Conservation (phyloP, 2,113 vertebrate genomes). For the Picathartes gymnocephalus region DNA sequence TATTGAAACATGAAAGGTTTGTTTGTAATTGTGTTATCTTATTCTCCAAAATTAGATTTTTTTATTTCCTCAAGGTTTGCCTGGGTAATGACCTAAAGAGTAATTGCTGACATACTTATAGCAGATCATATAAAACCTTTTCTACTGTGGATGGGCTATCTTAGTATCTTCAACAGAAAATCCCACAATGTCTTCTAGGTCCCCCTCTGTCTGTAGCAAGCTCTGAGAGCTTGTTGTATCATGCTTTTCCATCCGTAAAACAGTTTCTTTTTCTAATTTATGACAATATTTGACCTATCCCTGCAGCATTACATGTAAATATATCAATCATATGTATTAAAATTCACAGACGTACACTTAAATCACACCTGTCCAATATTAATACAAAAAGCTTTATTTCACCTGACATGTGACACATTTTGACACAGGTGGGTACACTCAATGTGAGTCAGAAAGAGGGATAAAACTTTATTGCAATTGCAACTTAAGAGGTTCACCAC, state of each 20-base stretch:
- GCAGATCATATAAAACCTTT: neutral
- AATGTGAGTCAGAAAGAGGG: neutral
- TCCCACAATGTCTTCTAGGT: neutral
- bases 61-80: neutral
- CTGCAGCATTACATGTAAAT: neutral
- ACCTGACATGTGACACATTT: neutral
- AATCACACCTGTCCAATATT: neutral
- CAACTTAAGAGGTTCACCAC: neutral
- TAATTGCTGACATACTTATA: neutral
- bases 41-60: neutral
- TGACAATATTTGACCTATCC: neutral
- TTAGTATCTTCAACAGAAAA: neutral
- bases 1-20: neutral
- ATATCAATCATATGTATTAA: neutral
- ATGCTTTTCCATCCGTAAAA: neutral
- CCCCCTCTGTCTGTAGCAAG: neutral
- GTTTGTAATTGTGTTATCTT: neutral
- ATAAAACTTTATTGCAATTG: neutral
- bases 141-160: neutral
- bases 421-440: neutral
- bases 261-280: neutral
- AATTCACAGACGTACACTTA: neutral
- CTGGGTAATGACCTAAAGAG: neutral
- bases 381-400: neutral
- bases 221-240: neutral